phyloP scores from a whole-genome alignment of 2,797 vertebrate genomes.

The Manis javanica region DNA sequence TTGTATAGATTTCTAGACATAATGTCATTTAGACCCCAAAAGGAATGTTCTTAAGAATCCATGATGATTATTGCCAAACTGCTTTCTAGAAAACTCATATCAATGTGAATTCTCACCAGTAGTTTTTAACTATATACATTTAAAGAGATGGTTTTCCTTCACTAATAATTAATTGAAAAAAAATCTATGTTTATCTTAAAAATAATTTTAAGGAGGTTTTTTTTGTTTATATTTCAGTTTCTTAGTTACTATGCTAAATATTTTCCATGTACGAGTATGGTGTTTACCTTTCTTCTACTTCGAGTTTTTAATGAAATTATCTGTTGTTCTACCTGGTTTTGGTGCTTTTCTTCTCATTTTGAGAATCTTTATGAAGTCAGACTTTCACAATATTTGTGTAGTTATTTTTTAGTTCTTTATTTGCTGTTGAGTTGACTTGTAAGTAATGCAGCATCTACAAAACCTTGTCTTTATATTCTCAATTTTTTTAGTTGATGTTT shows the following conservation, averaged over 20 bases:
- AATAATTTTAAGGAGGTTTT: neutral
- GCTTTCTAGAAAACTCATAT: neutral
- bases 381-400: neutral
- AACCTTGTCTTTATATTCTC: neutral
- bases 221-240: neutral
- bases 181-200: neutral
- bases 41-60: neutral
- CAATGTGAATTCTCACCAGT: neutral
- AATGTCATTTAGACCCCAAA: neutral
- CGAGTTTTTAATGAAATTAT: neutral
- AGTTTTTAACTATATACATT: neutral
- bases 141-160: neutral
- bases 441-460: neutral
- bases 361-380: neutral
- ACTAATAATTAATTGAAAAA: neutral
- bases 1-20: neutral
- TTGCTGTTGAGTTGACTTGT: neutral
- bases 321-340: constrained; percentile 13
- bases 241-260: neutral
- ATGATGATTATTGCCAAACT: neutral
- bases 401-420: neutral
- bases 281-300: neutral
- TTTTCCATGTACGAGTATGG: neutral
- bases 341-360: neutral
- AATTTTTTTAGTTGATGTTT: neutral